A percentile compares a stretch with the other conserved stretches of the same genome.
These are phyloP conservation scores for Drosophila atripex DNA, from an alignment of 2,888 invertebrate species.

Conservation along the genomic window DNA sequence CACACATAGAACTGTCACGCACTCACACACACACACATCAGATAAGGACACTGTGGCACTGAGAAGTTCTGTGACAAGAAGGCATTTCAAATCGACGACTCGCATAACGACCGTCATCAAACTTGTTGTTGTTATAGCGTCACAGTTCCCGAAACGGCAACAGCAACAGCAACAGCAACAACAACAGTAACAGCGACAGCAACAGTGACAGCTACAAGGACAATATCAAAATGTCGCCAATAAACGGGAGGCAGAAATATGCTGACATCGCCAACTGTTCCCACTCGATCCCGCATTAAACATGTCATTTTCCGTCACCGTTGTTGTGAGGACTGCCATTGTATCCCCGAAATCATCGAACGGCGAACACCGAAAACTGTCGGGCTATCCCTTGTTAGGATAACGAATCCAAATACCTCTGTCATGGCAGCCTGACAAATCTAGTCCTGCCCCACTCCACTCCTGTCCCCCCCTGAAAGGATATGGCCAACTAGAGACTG, in stretches of 20 bases:
- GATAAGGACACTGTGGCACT: constrained; percentile 11
- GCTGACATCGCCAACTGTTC: constrained; percentile 70
- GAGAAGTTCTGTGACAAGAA: constrained; percentile 44
- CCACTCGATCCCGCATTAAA: constrained; percentile 52
- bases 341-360: constrained; percentile 4
- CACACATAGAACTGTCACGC: not conserved
- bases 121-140: constrained; percentile 55
- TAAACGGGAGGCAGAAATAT: constrained; percentile 64
- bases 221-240: constrained; percentile 62
- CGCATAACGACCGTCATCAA: constrained; percentile 75
- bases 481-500: not conserved
- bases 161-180: constrained; percentile 6
- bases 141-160: constrained; percentile 13
- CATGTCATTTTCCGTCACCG: constrained; percentile 51
- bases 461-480: not conserved
- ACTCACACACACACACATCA: constrained; percentile 13
- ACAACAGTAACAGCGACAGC: constrained; percentile 2
- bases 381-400: constrained; percentile 44
- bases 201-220: constrained; percentile 27
- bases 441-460: constrained; percentile 21
- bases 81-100: constrained; percentile 69
- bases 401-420: constrained; percentile 47
- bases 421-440: constrained; percentile 32
- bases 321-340: constrained; percentile 3
- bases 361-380: constrained; percentile 33